Percentiles rank a stretch among this genome's conserved stretches.
Conservation (phyloP, 1,140 invertebrate species). For the Leucophenga varia region DNA sequence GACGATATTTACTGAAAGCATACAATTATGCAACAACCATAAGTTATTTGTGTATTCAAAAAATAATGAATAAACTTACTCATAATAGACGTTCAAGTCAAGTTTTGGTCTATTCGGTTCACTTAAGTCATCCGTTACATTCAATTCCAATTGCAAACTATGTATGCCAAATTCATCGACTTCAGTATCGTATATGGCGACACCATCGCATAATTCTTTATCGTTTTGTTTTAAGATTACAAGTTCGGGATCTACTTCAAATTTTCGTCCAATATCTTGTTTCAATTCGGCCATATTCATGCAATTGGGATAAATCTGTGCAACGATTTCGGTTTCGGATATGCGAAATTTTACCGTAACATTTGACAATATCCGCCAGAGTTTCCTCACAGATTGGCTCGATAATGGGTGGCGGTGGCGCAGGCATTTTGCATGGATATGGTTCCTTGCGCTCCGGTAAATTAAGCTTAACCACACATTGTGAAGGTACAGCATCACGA, state of each 20-base stretch:
- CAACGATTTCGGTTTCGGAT: slow-evolving; percentile 33
- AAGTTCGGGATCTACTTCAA: slow-evolving; percentile 33
- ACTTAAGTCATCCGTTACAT: background rate
- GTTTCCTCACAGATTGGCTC: slow-evolving; percentile 6
- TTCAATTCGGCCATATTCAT: slow-evolving; percentile 47
- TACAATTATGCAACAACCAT: background rate
- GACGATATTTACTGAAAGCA: slow-evolving; percentile 35
- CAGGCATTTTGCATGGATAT: no score
- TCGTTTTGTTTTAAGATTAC: slow-evolving; percentile 31
- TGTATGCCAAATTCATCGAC: slow-evolving; percentile 49
- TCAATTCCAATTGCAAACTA: slow-evolving; percentile 32
- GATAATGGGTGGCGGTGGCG: no score
- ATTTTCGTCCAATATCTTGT: slow-evolving; percentile 42
- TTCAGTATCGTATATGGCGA: slow-evolving; percentile 24
- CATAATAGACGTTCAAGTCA: slow-evolving; percentile 44
- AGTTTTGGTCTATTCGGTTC: slow-evolving; percentile 16
- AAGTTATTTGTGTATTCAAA: background rate
- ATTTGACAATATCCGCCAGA: slow-evolving; percentile 22
- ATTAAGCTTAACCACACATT: no score
- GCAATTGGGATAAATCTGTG: slow-evolving; percentile 52
- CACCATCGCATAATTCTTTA: slow-evolving; percentile 20
- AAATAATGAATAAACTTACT: slow-evolving; percentile 29
- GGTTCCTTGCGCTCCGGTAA: slow-evolving; percentile 11
- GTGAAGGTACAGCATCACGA: no score
- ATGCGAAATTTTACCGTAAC: slow-evolving; percentile 51